A percentile compares a stretch with the other conserved stretches of the same genome.
Evolutionary conservation across 1,140 invertebrate species (phyloP).

Genomic region (Leptoteleia sp.): DNA sequence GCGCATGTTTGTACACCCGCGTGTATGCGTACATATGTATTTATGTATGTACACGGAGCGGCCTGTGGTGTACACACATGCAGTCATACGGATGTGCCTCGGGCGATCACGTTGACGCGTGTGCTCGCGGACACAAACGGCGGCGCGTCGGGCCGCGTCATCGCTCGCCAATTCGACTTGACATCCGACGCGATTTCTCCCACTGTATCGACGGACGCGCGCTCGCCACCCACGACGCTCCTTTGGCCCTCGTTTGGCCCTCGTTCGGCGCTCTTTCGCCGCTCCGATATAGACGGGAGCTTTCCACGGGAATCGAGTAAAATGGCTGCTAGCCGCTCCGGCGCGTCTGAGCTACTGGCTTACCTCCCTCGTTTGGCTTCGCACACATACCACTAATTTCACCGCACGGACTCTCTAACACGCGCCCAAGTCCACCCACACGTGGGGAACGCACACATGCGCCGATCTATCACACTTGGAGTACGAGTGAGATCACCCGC

Average conservation of each 20-base stretch:
- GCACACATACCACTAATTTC: slow-evolving; percentile 75
- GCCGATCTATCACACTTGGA: slow-evolving; percentile 52
- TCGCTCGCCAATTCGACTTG: slow-evolving; percentile 4
- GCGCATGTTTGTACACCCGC: too few species aligned
- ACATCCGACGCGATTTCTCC: too few species aligned
- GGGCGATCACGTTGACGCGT: slow-evolving; percentile 28
- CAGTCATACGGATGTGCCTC: slow-evolving; percentile 12
- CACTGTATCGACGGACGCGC: not conserved
- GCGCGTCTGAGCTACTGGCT: slow-evolving; percentile 80
- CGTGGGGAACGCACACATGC: slow-evolving; percentile 67
- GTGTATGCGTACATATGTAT: slow-evolving; percentile 23
- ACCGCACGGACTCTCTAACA: slow-evolving; percentile 69
- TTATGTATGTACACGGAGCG: not conserved
- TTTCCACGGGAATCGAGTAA: slow-evolving; percentile 76
- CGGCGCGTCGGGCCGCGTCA: slow-evolving; percentile 3
- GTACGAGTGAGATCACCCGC: slow-evolving; percentile 41
- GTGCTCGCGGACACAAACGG: slow-evolving; percentile 7
- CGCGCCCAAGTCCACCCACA: slow-evolving; percentile 68
- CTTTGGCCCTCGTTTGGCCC: too few species aligned
- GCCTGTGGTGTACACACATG: not conserved
- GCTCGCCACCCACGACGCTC: too few species aligned
- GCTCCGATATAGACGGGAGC: slow-evolving; percentile 18
- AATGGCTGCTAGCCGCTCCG: slow-evolving; percentile 81
- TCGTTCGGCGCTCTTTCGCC: not conserved
- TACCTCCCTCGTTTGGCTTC: slow-evolving; percentile 80